Evolutionary conservation across 53 echinoderm and acorn worm species (phyloP).

Genomic region (Actinopyga echinites): DNA sequence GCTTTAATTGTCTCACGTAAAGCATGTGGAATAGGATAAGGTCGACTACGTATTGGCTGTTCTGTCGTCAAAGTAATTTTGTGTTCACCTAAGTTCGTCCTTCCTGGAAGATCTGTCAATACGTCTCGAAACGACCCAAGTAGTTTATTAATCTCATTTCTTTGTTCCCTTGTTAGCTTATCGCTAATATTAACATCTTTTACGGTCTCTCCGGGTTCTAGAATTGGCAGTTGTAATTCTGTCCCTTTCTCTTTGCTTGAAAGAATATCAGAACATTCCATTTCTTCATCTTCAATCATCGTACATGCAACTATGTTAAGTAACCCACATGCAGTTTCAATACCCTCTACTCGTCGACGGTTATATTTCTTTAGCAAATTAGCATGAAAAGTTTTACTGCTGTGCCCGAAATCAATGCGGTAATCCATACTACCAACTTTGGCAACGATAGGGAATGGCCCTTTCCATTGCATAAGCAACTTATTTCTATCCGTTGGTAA

Average conservation of each 20-base stretch:
- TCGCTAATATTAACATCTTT: background rate
- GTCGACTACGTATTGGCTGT: conserved; percentile 23
- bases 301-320: background rate
- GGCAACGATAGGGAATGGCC: conserved; percentile 11
- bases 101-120: conserved; percentile 17
- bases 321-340: background rate
- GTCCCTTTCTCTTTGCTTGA: background rate
- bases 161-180: background rate
- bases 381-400: background rate
- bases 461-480: conserved; percentile 47
- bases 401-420: conserved; percentile 25
- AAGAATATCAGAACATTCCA: no score
- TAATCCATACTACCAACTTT: conserved; percentile 36
- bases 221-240: background rate
- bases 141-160: background rate
- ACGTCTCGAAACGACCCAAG: conserved; percentile 6
- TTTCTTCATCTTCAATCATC: background rate
- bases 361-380: conserved; percentile 4
- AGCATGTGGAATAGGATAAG: conserved; percentile 33
- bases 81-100: conserved; percentile 7
- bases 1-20: conserved; percentile 14
- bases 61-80: conserved; percentile 7
- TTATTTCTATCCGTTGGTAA: conserved; percentile 67
- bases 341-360: background rate
- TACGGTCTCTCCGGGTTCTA: background rate